Evolutionary conservation across 2,797 vertebrate species (phyloP).

Genomic region (Calcarius lapponicus): DNA sequence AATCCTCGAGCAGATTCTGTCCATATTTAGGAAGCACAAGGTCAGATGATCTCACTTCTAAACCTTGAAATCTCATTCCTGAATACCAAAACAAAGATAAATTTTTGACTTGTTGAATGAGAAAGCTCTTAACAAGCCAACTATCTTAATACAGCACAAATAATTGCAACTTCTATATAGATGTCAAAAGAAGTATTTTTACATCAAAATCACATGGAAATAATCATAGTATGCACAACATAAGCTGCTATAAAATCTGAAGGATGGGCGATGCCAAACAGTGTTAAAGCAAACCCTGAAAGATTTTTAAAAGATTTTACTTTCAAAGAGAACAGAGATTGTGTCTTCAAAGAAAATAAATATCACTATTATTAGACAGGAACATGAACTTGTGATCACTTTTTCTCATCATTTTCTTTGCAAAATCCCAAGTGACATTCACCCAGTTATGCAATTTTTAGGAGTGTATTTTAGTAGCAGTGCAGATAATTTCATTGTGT

Average conservation of each 20-base stretch:
- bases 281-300: not conserved
- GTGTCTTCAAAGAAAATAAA: not conserved
- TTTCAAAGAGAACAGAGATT: not conserved
- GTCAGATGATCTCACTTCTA: constrained; percentile 74
- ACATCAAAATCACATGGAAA: not conserved
- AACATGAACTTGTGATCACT: not conserved
- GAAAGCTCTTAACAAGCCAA: not conserved
- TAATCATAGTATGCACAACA: not conserved
- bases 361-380: not conserved
- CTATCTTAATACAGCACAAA: not conserved
- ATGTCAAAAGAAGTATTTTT: not conserved
- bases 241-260: not conserved
- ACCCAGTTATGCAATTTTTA: not conserved
- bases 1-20: constrained; percentile 84
- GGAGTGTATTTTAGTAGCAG: not conserved
- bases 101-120: not conserved
- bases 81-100: constrained; percentile 35
- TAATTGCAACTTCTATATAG: not conserved
- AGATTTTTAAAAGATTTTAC: not conserved
- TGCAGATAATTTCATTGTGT: not conserved
- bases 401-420: not conserved
- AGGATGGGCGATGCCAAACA: not conserved
- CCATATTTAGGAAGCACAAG: constrained; percentile 76
- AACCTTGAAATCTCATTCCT: constrained; percentile 81
- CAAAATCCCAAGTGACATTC: not conserved